Conservation (phyloP, 2,888 invertebrate species). For the Troides aeacus region DNA sequence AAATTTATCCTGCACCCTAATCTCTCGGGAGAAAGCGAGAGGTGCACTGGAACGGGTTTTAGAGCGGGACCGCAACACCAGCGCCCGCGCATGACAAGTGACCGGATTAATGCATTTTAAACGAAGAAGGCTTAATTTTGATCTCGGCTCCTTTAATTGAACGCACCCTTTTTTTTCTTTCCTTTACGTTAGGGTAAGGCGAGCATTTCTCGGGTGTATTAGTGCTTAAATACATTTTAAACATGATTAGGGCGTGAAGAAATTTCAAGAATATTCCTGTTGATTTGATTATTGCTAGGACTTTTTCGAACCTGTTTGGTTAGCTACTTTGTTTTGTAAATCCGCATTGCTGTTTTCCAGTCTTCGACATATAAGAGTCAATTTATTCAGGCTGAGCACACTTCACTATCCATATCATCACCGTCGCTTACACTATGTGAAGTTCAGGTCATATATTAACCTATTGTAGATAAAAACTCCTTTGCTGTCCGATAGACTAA, state of each 20-base stretch:
- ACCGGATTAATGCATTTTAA: constrained; percentile 79
- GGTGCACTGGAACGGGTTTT: constrained; percentile 67
- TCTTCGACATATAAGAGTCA: too few relatives aligned
- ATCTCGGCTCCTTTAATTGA: constrained; percentile 71
- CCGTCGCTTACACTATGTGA: too few relatives aligned
- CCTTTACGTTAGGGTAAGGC: constrained; percentile 34
- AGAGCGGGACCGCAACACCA: constrained; percentile 57
- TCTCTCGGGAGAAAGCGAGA: constrained; percentile 63
- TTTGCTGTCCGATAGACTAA: too few relatives aligned
- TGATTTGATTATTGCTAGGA: too few relatives aligned
- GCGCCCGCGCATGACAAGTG: constrained; percentile 73
- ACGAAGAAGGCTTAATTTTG: constrained; percentile 79
- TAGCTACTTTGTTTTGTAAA: too few relatives aligned
- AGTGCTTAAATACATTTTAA: background rate
- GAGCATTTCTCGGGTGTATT: constrained; percentile 16
- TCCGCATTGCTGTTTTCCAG: too few relatives aligned
- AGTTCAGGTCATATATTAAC: too few relatives aligned
- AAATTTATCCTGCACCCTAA: constrained; percentile 46
- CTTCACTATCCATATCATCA: too few relatives aligned
- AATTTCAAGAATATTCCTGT: background rate
- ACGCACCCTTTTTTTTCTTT: constrained; percentile 53
- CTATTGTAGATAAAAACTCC: too few relatives aligned
- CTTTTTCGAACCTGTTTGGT: too few relatives aligned
- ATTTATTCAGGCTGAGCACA: too few relatives aligned
- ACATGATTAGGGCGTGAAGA: background rate